These are phyloP conservation scores for Eupristina koningsbergeri DNA, from an alignment of 1,140 invertebrate genomes.

Conservation along the genomic window DNA sequence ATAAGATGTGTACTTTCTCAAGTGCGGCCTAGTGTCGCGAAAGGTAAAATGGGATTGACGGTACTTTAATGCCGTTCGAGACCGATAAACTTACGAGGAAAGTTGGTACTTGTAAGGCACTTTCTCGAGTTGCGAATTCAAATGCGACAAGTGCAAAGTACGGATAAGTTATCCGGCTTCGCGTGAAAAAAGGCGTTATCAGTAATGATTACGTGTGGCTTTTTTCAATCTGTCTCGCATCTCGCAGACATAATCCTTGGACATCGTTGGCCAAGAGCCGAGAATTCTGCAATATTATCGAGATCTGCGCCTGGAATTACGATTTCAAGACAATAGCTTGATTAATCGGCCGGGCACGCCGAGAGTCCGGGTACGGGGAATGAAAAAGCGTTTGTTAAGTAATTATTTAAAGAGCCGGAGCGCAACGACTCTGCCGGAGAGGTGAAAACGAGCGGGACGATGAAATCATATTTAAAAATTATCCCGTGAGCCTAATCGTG, in stretches of 20 bases:
- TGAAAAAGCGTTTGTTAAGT: too few species aligned
- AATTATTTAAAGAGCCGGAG: background rate
- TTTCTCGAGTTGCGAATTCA: background rate
- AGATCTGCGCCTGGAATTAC: too few species aligned
- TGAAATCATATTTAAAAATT: conserved; percentile 18
- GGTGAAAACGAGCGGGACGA: background rate
- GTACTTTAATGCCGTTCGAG: background rate
- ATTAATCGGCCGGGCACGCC: too few species aligned
- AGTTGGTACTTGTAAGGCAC: background rate
- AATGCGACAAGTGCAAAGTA: background rate
- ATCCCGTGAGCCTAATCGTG: background rate
- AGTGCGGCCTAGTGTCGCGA: background rate
- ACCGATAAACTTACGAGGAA: background rate
- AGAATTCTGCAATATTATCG: too few species aligned
- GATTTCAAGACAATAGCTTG: too few species aligned
- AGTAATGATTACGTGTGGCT: too few species aligned
- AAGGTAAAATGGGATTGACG: background rate
- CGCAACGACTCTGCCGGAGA: background rate
- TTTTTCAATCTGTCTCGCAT: too few species aligned
- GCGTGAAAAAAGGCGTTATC: too few species aligned
- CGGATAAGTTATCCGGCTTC: too few species aligned
- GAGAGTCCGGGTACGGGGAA: background rate
- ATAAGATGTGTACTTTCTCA: background rate
- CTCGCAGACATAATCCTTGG: too few species aligned
- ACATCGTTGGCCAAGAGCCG: too few species aligned